Evolutionary conservation across 2,888 invertebrate species (phyloP), one percentile per base, ranked within the genome.

Genomic region (Noctua fimbriata): DNA sequence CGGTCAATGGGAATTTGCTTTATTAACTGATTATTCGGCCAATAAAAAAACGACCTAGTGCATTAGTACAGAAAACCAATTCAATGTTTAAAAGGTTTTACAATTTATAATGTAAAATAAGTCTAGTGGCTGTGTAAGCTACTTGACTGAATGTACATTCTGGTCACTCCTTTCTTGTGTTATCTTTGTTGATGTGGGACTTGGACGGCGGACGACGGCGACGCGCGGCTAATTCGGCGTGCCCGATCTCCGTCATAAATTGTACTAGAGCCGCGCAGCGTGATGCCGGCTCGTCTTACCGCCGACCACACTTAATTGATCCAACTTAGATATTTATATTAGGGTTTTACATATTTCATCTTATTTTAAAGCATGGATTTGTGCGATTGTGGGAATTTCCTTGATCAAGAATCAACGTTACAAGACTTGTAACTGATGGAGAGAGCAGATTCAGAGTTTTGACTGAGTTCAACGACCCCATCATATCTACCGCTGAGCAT

Each of bases 271-370:
- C 83, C 84, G 87, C 80, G 81, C 95, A 94, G 95, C 96, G 92
- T 95, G 95, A 94, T 91, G 94, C 94, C 95, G 91, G 87, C 92
- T 93, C 92, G 91, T 91, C 91, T 93, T 91, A 91, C 93, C 84
- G 88, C 87, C 90, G 89, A 89, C 87, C 90, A 89, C 89, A 89
- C 90, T 93, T 94, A 94, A 94, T 94, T 94, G 94, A 93, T 90
- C 93, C 89, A 86, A 87, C 89, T 90, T 90, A 90, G 91, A 92
- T 94, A 93, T 94, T 94, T 94, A 93, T 94, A 93, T 91, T 90
- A 91, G 89, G 85, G 82, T 90, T 90, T 88, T 79, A 87, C 81
- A 82, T 91, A 91, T 87, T 87, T 90, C 84, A 89, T 86, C 70
- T 83, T 67, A 74, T 84, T 70, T 79, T 52, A 79, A 74, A 65